A percentile compares a stretch with the other conserved stretches of the same genome.
Conservation (phyloP, 1,140 invertebrate species). For the Drosophila malerkotliana region DNA sequence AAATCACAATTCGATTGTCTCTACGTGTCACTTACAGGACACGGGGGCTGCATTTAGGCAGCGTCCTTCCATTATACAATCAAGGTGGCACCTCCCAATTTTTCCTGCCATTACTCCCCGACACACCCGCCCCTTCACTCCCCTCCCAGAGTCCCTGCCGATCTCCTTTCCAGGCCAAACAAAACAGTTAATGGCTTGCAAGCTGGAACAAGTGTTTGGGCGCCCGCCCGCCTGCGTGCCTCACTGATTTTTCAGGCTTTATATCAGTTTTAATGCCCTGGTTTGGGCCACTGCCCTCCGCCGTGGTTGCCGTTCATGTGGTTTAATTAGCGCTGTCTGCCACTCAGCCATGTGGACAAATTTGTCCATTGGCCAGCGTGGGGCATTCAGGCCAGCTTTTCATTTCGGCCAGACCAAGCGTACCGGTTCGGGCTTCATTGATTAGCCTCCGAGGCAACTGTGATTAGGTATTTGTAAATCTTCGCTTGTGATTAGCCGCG, state of each 20-base stretch:
- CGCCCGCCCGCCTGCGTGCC: conserved; percentile 1
- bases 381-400: conserved; percentile 56
- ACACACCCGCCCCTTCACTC: background rate
- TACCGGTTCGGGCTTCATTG: conserved; percentile 13
- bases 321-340: conserved; percentile 77
- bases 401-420: conserved; percentile 20
- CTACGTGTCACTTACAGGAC: conserved; percentile 78
- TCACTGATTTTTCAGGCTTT: conserved; percentile 59
- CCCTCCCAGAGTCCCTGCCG: background rate
- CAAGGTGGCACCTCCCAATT: conserved; percentile 40
- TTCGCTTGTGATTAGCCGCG: background rate
- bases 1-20: conserved; percentile 79
- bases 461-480: conserved; percentile 37
- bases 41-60: conserved; percentile 62
- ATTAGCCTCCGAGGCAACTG: conserved; percentile 40
- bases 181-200: conserved; percentile 72
- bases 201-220: conserved; percentile 48
- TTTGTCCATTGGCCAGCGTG: conserved; percentile 63
- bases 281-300: conserved; percentile 7
- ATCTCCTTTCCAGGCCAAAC: conserved; percentile 31
- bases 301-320: conserved; percentile 35
- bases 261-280: conserved; percentile 59
- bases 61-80: conserved; percentile 70
- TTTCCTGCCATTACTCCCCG: conserved; percentile 31
- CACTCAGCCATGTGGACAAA: conserved; percentile 71